Base-by-base conservation (phyloP, 2,888 invertebrate genomes). In the Tiliacea aurago region DNA sequence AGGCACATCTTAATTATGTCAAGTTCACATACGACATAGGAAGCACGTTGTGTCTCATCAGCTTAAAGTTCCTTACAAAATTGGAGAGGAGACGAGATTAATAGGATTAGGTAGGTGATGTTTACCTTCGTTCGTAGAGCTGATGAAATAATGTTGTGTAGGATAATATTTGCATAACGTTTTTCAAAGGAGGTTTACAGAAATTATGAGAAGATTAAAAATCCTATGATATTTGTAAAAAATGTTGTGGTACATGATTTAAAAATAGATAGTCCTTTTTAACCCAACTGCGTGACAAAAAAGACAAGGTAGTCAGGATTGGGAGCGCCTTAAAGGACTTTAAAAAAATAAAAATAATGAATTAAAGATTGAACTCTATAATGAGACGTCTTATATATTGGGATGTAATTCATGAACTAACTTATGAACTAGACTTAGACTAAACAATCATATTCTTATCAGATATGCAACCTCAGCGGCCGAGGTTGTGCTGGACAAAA, bases 51-150 rank as follows among this genome's bases (percentile, higher is more conserved):
- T 65, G 15, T 58, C 81, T 75, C 66, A 63, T 67, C 66, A 47
- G 81, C 2, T 18, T 65, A 61, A 62, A 75, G 55, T 66, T 41
- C 45, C 66, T 43, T 33, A 58, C 76, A 63, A 78, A 81, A 78
- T 78, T 63, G 76, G 56, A 78, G 75, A 53, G 56, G 13, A 53
- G 45, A 10, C 47, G 13, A 53, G 56, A 78, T 81, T 81, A 69
- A 76, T 66, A 33, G 69, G 76, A 79, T 81, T 68, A 66, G 58
- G 43, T 33, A 45, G 28, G 4, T 41, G 37, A 66, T 74, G 75
- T 67, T 78, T 75, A 66, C 66, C 56, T 51, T 56, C 18, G 56
- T 28, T 33, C 11, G 49, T 45, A 37, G 37, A 43, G n/a, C 65
- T 65, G 55, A 55, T 56, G n/a, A 47, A 33, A 33, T 47, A 0